phyloP scores from a whole-genome alignment of 2,113 vertebrate species.

The Tenebrosternarchus preto region DNA sequence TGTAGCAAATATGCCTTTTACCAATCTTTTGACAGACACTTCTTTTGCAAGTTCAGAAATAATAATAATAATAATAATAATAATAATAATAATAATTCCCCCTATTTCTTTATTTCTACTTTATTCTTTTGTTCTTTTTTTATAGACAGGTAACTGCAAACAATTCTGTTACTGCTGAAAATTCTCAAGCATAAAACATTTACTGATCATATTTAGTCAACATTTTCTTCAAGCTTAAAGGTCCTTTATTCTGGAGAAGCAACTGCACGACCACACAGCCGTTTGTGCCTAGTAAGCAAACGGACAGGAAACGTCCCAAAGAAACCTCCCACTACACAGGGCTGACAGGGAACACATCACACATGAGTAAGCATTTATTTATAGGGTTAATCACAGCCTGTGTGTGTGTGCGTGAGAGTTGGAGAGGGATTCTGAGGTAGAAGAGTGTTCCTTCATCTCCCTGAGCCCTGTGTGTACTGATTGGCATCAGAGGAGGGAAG shows the following conservation, averaged over 20 bases:
- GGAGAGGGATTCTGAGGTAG: neutral
- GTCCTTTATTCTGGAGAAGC: too few relatives aligned
- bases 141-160: neutral
- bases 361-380: constrained; percentile 29
- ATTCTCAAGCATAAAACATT: too few relatives aligned
- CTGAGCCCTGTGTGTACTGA: neutral
- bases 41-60: too few relatives aligned
- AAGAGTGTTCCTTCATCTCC: neutral
- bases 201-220: too few relatives aligned
- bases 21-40: neutral
- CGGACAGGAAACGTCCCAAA: neutral
- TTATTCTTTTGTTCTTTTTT: neutral
- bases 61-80: too few relatives aligned
- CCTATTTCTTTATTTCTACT: too few relatives aligned
- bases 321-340: neutral
- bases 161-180: too few relatives aligned
- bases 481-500: constrained; percentile 32
- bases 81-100: too few relatives aligned
- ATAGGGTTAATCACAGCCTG: constrained; percentile 21
- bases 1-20: constrained; percentile 19
- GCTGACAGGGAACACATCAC: neutral
- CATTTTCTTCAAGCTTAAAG: too few relatives aligned
- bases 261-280: too few relatives aligned
- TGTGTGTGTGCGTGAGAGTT: neutral
- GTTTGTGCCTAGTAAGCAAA: neutral